Evolutionary conservation across 2,888 invertebrate species (phyloP), one percentile per base, ranked within the genome.

Genomic region (Onchidella celtica): DNA sequence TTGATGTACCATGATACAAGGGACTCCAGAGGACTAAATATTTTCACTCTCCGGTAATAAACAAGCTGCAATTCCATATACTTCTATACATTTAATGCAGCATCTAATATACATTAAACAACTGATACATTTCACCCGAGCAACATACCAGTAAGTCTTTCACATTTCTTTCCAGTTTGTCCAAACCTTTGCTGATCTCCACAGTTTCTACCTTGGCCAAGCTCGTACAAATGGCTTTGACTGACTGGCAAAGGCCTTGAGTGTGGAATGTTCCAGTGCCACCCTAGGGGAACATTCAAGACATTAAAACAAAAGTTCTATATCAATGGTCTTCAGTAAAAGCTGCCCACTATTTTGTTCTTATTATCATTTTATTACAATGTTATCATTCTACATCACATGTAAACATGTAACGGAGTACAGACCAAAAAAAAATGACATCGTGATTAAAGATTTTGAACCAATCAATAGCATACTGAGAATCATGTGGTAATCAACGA

Each of bases 211-310:
- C 95, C 77, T 96, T 96, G 27, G 97, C 97, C 87, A 98, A 95
- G 27, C 97, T 94, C 38, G 97, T 96, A 90, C 98, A 97, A 57
- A 99, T 96, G 0, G 97, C 97, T 94, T 98, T 98, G 0, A 98
- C 97, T 0, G 97, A 96, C 93, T 99, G 98, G 66, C 96, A 95
- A 68, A 98, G 96, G 3, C 96, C 95, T n/a, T 95, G 95, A 34
- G 96, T 95, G 29, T 91, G 90, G 3, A 90, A 87, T n/a, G 83
- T 80, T 3, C 85, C 86, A n/a, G 84, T 72, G 14, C 88, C 87
- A 75, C 87, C 87, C 87, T 91, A 85, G 2, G 79, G 79, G 61
- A 72, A n/a, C n/a, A n/a, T n/a, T n/a, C n/a, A n/a, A n/a, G n/a
- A n/a, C n/a, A n/a, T n/a, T n/a, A n/a, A n/a, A 55, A 55, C 55